A percentile compares a stretch with the other conserved stretches of the same genome.
phyloP scores from a whole-genome alignment of 1,140 invertebrate genomes.

The Heliothis subflexa region DNA sequence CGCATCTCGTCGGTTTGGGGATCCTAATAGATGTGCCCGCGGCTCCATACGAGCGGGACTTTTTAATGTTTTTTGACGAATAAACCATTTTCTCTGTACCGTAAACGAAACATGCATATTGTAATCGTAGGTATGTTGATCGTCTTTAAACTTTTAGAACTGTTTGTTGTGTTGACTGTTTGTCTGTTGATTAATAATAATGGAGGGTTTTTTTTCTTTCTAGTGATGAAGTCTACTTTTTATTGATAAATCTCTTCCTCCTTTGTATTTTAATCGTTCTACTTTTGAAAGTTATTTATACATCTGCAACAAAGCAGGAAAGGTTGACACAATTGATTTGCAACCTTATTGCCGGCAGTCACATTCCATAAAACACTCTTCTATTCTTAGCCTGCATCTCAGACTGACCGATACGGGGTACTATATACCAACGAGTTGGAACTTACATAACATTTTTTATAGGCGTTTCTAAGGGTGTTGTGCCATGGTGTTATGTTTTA shows the following conservation, averaged over 20 bases:
- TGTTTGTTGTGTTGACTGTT: too few relatives aligned
- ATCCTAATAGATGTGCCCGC: background rate
- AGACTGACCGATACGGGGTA: too few relatives aligned
- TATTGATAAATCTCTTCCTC: too few relatives aligned
- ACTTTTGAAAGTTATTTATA: too few relatives aligned
- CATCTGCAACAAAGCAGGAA: background rate
- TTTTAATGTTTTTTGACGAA: background rate
- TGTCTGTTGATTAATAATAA: too few relatives aligned
- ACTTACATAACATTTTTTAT: slow-evolving; percentile 20
- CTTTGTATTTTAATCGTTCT: too few relatives aligned
- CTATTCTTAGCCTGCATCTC: slow-evolving; percentile 13
- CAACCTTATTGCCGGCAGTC: background rate
- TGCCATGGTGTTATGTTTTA: slow-evolving; percentile 26
- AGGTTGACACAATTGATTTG: too few relatives aligned
- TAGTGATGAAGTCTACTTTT: too few relatives aligned
- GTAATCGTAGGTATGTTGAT: too few relatives aligned
- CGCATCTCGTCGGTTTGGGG: background rate
- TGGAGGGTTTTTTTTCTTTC: too few relatives aligned
- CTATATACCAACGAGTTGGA: background rate
- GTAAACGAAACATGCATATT: too few relatives aligned
- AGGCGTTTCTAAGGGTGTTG: slow-evolving; percentile 28
- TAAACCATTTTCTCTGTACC: background rate
- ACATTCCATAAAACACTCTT: background rate
- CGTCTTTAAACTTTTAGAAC: too few relatives aligned
- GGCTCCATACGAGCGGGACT: background rate